Base-by-base conservation (phyloP, 2,113 vertebrate genomes). In the Pithys albifrons region DNA sequence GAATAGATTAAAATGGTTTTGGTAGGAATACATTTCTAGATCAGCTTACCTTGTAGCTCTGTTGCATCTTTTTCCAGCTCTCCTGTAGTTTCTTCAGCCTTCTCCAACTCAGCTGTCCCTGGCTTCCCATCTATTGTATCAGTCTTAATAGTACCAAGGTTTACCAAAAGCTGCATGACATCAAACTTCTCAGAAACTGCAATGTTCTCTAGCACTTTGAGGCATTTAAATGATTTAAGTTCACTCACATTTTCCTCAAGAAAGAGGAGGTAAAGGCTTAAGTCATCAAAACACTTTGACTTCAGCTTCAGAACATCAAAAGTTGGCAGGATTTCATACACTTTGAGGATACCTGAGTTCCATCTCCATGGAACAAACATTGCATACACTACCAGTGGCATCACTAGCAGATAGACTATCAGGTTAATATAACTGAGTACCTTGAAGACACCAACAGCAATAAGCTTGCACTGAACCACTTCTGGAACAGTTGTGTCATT, bases 261-360 rank as follows among this genome's bases (percentile, higher is more conserved):
- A 96, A 99, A 99, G 73, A 99, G 98, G 62, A 99, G 97, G 88
- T 99, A 99, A 94, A 99, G 98, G 90, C 98, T 99, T 95, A 99
- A 97, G 96, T 99, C 99, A 10, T 99, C 98, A 94, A 98, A 99
- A 70, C 95, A 86, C 16, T 98, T 98, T 1, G 97, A 98, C 80
- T 98, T 97, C 61, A 98, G 88, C 54, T 98, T 98, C 80, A 99
- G 96, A 66, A 98, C 95, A 3, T 98, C 98, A 0, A 99, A 99
- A 15, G 98, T 98, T 4, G 99, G 99, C 92, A 99, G 97, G 46
- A 99, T 98, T 89, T 99, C 98, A 14, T 99, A 99, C 1, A 98
- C 98, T 41, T 97, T 98, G 62, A 99, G 99, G 69, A 99, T 93
- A 45, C 97, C 86, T 1, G 97, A 97, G 77, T 98, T 98, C 94